Conservation (phyloP, 2,888 invertebrate genomes). For the Cabera pusaria region DNA sequence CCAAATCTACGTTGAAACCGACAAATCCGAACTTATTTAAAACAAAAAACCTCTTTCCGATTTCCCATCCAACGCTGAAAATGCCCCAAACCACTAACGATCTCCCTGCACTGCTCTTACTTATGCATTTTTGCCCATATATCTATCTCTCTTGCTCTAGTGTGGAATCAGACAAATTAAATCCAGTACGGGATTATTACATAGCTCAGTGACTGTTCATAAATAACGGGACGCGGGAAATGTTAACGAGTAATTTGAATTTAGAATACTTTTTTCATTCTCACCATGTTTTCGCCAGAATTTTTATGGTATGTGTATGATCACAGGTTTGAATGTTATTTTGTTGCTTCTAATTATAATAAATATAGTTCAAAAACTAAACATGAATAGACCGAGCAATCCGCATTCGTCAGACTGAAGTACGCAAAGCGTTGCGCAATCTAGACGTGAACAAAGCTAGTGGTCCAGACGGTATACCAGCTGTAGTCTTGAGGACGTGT, state of each 20-base stretch:
- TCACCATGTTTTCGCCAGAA: neutral
- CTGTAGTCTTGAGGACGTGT: too few relatives aligned
- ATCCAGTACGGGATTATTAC: conserved; percentile 88
- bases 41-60: conserved; percentile 39
- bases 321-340: too few relatives aligned
- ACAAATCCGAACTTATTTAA: conserved; percentile 38
- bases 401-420: too few relatives aligned
- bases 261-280: conserved; percentile 3
- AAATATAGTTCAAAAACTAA: too few relatives aligned
- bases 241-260: conserved; percentile 11
- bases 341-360: too few relatives aligned
- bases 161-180: conserved; percentile 89
- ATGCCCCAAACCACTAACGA: conserved; percentile 76
- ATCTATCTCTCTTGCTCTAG: conserved; percentile 58
- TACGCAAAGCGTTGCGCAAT: too few relatives aligned
- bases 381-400: too few relatives aligned
- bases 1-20: conserved; percentile 37
- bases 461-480: too few relatives aligned
- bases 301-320: conserved; percentile 1
- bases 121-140: too few relatives aligned
- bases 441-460: too few relatives aligned
- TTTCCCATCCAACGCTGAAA: conserved; percentile 61
- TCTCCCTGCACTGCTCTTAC: conserved; percentile 27
- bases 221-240: conserved; percentile 71
- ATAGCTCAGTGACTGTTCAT: conserved; percentile 88